Evolutionary conservation across 2,888 invertebrate genomes (phyloP), one percentile per base, ranked within the genome.

Genomic region (Auanema sp.): DNA sequence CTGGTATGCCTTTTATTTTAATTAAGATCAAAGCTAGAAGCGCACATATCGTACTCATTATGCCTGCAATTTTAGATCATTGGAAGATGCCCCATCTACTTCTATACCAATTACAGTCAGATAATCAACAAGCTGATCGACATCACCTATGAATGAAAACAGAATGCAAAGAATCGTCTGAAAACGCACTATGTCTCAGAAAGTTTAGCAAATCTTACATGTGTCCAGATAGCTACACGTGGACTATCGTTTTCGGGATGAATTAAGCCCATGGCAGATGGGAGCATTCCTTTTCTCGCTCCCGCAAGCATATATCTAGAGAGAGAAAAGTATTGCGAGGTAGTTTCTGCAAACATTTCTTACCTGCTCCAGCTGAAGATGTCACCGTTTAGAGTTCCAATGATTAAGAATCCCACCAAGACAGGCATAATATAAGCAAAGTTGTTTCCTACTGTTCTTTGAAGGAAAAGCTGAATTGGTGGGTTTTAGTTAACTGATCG

Each of bases 171-270:
- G 65, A 8, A 71, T 14, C 0, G 67, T 67, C 75, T 74, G 68
- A 42, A 72, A 74, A 12, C 16, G 12, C 2, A 16, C 49, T 58
- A 2, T 6, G 2, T 12, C 44, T 23, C 16, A 33, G 5, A 5
- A 52, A 12, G 44, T 21, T 24, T 5, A 60, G 52, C n/a, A 40
- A 40, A 25, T 18, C 62, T 55, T n/a, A 73, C 72, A 63, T 73
- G 71, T 44, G 66, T 58, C 43, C 72, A 60, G 25, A 75, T 68
- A 21, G 71, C 65, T 11, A 72, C 67, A 58, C 75, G 50, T 0
- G 75, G 75, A 57, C 69, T 70, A 64, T 75, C 72, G 50, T 71
- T 72, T 44, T 69, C 69, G 33, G 65, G 66, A 65, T 75, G 72
- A 55, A 75, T 65, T 42, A 72, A 63, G 52, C 69, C 58, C 47